Percentiles rank a stretch among this genome's conserved stretches.
Evolutionary conservation across 2,888 invertebrate species (phyloP).

Genomic region (Sturmia bella): DNA sequence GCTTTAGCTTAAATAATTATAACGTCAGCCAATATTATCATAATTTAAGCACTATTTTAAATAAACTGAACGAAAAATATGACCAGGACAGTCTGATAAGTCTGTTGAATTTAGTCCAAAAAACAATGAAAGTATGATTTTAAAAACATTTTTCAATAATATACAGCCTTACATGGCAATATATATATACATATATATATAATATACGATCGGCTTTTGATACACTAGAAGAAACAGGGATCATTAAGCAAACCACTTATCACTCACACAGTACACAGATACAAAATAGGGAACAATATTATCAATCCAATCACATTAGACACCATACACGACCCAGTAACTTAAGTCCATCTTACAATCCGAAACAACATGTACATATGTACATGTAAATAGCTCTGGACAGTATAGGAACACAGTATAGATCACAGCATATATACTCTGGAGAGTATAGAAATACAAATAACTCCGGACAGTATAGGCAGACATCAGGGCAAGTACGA

Average conservation of each 20-base stretch:
- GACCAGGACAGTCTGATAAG: not conserved
- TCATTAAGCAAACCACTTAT: not conserved
- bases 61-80: conserved; percentile 10
- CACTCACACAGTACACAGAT: not conserved
- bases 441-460: not conserved
- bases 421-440: too few species aligned
- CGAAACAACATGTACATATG: not conserved
- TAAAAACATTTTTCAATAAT: not conserved
- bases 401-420: not conserved
- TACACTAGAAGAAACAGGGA: not conserved
- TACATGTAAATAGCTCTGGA: not conserved
- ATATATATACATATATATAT: not conserved
- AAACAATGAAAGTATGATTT: conserved; percentile 7
- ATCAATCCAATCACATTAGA: conserved; percentile 2
- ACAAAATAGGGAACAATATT: too few species aligned
- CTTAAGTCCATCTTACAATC: not conserved
- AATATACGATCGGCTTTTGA: too few species aligned
- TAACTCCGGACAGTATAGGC: not conserved
- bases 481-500: not conserved
- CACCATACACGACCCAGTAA: not conserved
- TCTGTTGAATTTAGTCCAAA: not conserved
- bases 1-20: conserved; percentile 8
- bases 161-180: not conserved
- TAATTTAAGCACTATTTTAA: conserved; percentile 1
- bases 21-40: conserved; percentile 16